Percentiles rank a stretch among this genome's conserved stretches.
Conservation (phyloP, 2,888 invertebrate species). For the Sericinus montela region DNA sequence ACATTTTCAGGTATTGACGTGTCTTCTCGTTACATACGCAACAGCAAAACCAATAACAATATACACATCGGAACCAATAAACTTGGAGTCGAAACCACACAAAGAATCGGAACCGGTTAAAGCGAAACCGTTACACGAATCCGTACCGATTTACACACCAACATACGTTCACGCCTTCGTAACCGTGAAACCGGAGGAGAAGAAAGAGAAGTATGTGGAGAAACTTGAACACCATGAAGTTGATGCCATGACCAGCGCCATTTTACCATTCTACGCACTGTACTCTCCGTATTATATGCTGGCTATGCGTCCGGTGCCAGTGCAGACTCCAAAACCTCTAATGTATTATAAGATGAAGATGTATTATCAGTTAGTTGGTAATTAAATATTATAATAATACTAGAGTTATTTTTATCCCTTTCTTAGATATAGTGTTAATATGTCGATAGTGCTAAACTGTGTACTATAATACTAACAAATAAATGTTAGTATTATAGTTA, state of each 20-base stretch:
- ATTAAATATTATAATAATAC: neutral
- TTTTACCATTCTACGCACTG: neutral
- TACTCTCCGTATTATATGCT: constrained; percentile 4
- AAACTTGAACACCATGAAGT: neutral
- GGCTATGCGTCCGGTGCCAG: neutral
- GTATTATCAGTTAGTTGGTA: constrained; percentile 11
- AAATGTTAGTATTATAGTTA: too few species aligned
- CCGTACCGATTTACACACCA: neutral
- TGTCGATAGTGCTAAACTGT: too few species aligned
- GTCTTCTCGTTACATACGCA: neutral
- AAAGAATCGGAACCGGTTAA: constrained; percentile 1
- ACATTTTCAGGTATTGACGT: constrained; percentile 1
- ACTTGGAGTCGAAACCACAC: constrained; percentile 4
- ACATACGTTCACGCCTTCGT: neutral
- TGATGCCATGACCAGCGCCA: neutral
- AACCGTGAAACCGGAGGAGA: constrained; percentile 4
- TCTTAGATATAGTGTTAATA: too few species aligned
- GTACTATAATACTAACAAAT: too few species aligned
- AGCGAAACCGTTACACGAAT: neutral
- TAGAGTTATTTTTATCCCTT: neutral
- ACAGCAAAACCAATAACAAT: constrained; percentile 11
- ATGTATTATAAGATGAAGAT: constrained; percentile 9
- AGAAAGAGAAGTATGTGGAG: constrained; percentile 2
- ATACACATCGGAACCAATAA: constrained; percentile 16
- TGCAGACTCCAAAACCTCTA: neutral